Percentiles rank a stretch among this genome's conserved stretches.
phyloP scores from a whole-genome alignment of 2,113 vertebrate species.

The Madoqua kirkii region DNA sequence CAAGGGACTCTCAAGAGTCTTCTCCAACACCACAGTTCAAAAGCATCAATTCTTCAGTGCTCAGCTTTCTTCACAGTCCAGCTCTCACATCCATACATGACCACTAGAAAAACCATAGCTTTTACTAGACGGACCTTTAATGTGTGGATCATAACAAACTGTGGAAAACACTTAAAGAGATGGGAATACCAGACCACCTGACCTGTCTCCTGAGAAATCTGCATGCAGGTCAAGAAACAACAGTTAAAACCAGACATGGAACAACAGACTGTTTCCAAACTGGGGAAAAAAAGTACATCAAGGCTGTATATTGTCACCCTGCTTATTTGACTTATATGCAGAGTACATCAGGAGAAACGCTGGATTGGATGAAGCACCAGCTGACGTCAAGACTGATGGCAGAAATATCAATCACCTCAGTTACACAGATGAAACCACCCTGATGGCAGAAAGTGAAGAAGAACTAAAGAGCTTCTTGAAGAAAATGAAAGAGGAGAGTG shows the following conservation, averaged over 20 bases:
- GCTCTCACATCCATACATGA: no score
- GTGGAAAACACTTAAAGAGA: background rate
- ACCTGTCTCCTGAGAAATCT: background rate
- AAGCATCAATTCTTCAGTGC: accelerated
- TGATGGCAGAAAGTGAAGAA: background rate
- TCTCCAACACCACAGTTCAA: no score
- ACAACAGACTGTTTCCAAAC: background rate
- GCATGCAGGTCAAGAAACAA: background rate
- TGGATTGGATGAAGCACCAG: background rate
- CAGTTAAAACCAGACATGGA: background rate
- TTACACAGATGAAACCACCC: background rate
- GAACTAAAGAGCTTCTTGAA: background rate
- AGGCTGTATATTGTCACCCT: background rate
- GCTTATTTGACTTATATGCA: background rate
- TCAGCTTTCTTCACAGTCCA: no score
- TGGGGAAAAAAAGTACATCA: background rate
- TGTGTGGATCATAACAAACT: background rate
- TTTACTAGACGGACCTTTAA: no score
- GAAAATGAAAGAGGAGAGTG: background rate
- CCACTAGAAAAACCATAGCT: no score
- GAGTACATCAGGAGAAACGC: background rate
- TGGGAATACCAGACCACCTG: background rate
- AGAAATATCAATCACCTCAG: background rate
- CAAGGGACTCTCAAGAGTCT: no score
- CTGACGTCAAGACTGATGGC: background rate